Evolutionary conservation across 1,140 invertebrate species (phyloP).

Genomic region (Eciton burchellii): DNA sequence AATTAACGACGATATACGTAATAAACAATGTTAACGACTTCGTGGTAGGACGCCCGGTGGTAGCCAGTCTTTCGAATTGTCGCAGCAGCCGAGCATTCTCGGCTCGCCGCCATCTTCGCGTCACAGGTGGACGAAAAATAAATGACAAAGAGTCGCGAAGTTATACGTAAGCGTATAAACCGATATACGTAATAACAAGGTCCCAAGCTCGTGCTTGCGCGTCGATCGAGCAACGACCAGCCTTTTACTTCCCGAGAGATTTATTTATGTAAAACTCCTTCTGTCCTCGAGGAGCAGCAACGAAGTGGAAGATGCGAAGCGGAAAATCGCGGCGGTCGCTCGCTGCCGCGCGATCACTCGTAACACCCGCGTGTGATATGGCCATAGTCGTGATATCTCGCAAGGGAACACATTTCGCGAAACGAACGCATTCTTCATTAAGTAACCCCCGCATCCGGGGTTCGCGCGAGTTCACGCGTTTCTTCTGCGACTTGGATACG

Average conservation of each 20-base stretch:
- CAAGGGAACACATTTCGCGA: too few species aligned
- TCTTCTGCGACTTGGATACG: too few species aligned
- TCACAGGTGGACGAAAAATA: neutral
- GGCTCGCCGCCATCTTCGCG: conserved; percentile 27
- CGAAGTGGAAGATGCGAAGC: conserved; percentile 77
- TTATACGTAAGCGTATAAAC: conserved; percentile 6
- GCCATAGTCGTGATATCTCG: too few species aligned
- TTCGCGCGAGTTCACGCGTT: too few species aligned
- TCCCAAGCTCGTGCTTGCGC: conserved; percentile 77
- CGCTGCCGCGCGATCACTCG: conserved; percentile 65
- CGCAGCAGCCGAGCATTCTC: conserved; percentile 30
- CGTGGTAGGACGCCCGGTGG: conserved; percentile 32
- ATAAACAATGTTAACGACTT: conserved; percentile 71
- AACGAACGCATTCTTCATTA: conserved; percentile 18
- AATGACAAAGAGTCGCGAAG: too few species aligned
- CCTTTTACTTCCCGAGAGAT: conserved; percentile 83
- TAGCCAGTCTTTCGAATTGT: conserved; percentile 27
- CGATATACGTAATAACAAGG: conserved; percentile 82
- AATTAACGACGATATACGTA: conserved; percentile 82
- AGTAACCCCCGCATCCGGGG: too few species aligned
- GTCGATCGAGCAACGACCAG: conserved; percentile 77
- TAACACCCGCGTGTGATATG: neutral
- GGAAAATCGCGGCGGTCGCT: conserved; percentile 76
- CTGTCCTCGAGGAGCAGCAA: conserved; percentile 79
- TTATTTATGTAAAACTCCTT: conserved; percentile 84